phyloP scores from a whole-genome alignment of 92 coral and sea anemone species.

The Siderastrea siderea region DNA sequence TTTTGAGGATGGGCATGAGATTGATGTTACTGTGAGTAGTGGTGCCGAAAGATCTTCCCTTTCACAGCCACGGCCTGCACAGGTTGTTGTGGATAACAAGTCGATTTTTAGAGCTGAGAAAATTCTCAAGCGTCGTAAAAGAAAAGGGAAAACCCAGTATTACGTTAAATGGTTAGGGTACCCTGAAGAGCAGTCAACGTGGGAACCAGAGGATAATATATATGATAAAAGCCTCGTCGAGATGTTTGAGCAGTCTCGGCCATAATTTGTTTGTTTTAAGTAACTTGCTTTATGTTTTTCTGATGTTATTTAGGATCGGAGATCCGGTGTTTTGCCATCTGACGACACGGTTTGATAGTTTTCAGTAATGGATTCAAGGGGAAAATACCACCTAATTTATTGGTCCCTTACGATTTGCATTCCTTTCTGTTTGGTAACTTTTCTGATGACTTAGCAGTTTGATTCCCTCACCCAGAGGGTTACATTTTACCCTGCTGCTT shows the following conservation, averaged over 20 bases:
- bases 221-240: slow-evolving; percentile 6
- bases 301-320: too few relatives aligned
- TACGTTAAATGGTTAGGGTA: background rate
- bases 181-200: background rate
- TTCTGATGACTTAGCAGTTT: background rate
- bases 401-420: background rate
- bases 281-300: too few relatives aligned
- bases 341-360: background rate
- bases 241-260: background rate
- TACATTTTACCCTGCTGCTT: background rate
- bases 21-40: background rate
- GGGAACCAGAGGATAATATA: slow-evolving; percentile 3
- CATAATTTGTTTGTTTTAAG: background rate
- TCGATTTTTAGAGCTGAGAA: slow-evolving; percentile 8
- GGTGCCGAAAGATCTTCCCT: background rate
- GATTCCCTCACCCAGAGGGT: background rate
- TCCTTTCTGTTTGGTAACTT: background rate
- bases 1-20: background rate
- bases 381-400: background rate
- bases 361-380: background rate
- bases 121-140: slow-evolving; percentile 1
- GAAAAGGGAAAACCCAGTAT: background rate
- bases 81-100: background rate
- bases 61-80: background rate
- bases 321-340: too few relatives aligned